Conservation (phyloP, 2,113 vertebrate genomes). For the Seriola dumerili region DNA sequence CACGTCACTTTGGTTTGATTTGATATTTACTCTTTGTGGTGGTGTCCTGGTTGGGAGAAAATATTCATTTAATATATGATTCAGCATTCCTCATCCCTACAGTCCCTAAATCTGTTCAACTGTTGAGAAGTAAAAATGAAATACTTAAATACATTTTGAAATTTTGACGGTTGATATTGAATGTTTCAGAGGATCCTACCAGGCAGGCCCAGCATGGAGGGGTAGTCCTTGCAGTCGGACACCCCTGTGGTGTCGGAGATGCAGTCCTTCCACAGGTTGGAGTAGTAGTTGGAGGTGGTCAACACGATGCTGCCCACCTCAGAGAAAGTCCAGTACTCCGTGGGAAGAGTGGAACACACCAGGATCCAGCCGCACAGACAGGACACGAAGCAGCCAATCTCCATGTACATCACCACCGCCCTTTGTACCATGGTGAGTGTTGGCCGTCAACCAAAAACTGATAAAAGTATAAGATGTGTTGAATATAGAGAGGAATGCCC, state of each 20-base stretch:
- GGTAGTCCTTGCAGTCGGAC: constrained; percentile 95
- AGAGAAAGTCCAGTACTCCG: constrained; percentile 94
- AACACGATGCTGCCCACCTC: constrained; percentile 90
- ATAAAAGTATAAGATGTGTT: too few relatives aligned
- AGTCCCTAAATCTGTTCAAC: background rate
- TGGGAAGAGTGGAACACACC: constrained; percentile 92
- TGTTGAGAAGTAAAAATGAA: background rate
- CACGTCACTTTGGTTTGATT: too few relatives aligned
- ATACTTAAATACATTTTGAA: background rate
- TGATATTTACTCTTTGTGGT: too few relatives aligned
- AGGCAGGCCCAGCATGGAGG: constrained; percentile 92
- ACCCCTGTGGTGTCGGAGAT: constrained; percentile 93
- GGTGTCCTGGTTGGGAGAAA: too few relatives aligned
- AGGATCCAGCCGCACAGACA: constrained; percentile 92
- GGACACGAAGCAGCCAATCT: constrained; percentile 91
- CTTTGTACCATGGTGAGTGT: constrained; percentile 74
- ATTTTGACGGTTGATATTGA: background rate
- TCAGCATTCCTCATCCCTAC: background rate
- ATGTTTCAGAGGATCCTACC: constrained; percentile 79
- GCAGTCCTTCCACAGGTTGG: constrained; percentile 96
- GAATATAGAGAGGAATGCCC: background rate
- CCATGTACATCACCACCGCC: constrained; percentile 83
- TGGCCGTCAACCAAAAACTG: background rate
- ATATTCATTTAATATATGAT: too few relatives aligned
- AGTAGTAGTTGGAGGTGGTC: constrained; percentile 92